A percentile compares a stretch with the other conserved stretches of the same genome.
phyloP scores from a whole-genome alignment of 2,888 invertebrate species.

The Tholera decimalis region DNA sequence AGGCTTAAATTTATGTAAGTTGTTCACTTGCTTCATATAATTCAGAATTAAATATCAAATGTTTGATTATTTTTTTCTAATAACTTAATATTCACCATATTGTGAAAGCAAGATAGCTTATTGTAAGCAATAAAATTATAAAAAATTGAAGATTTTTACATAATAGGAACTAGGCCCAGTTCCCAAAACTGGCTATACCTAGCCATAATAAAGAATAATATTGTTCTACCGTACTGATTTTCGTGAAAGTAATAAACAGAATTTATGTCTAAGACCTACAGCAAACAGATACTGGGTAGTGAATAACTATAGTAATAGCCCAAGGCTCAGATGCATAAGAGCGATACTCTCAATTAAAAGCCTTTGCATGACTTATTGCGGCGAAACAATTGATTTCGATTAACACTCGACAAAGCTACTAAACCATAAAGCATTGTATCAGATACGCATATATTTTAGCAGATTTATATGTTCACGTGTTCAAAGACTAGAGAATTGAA shows the following conservation, averaged over 20 bases:
- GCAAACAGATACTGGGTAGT: constrained; percentile 52
- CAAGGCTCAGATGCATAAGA: constrained; percentile 77
- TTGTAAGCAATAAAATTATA: too few species aligned
- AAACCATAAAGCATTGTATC: constrained; percentile 82
- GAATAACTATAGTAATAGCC: constrained; percentile 75
- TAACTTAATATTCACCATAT: too few species aligned
- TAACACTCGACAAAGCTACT: constrained; percentile 86
- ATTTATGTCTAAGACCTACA: constrained; percentile 49
- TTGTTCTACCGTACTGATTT: constrained; percentile 19
- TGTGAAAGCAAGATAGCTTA: too few species aligned
- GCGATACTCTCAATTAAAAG: constrained; percentile 87
- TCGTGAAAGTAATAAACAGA: constrained; percentile 31
- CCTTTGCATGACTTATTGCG: constrained; percentile 83
- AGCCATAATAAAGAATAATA: constrained; percentile 6
- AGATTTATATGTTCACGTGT: constrained; percentile 62
- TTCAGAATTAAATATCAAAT: neutral
- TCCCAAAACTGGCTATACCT: neutral
- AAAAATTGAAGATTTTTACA: too few species aligned
- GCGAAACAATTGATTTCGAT: constrained; percentile 89
- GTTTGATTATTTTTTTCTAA: too few species aligned
- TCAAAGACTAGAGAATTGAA: constrained; percentile 62
- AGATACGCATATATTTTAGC: constrained; percentile 61
- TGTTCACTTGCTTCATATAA: neutral
- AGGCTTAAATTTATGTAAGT: constrained; percentile 37
- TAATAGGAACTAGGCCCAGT: too few species aligned